These are phyloP conservation scores for Lamproptera curius DNA, from an alignment of 2,888 invertebrate genomes.

Conservation along the genomic window DNA sequence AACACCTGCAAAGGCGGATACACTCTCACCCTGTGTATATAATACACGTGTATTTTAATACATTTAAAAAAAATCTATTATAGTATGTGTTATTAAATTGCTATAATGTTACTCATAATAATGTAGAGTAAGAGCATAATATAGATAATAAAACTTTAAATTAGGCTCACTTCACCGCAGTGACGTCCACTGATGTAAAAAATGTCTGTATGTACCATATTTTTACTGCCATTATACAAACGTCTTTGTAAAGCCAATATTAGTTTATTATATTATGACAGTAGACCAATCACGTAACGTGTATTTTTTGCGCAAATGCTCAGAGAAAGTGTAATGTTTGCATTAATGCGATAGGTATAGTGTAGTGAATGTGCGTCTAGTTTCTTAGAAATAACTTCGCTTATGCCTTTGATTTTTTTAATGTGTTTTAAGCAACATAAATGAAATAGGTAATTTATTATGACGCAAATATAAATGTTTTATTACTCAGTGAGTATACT, in stretches of 20 bases:
- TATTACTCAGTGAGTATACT: no score
- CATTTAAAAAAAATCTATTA: no score
- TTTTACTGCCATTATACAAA: neutral
- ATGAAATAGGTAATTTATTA: no score
- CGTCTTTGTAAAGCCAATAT: neutral
- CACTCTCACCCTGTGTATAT: neutral
- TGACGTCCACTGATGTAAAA: neutral
- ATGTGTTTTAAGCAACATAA: no score
- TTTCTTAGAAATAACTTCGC: no score
- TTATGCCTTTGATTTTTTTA: no score
- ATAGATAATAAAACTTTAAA: neutral
- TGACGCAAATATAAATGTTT: no score
- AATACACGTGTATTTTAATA: neutral
- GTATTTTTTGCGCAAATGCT: neutral
- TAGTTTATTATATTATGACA: no score
- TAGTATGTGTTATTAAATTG: no score
- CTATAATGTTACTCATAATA: neutral
- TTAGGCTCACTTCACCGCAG: neutral
- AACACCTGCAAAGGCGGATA: slow-evolving; percentile 18
- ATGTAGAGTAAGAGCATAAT: neutral
- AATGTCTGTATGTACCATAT: no score
- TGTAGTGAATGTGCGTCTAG: no score
- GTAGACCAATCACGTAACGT: neutral
- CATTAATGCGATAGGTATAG: neutral
- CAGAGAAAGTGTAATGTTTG: slow-evolving; percentile 2